Conservation (phyloP, 2,113 vertebrate species). For the Ornithorhynchus anatinus region DNA sequence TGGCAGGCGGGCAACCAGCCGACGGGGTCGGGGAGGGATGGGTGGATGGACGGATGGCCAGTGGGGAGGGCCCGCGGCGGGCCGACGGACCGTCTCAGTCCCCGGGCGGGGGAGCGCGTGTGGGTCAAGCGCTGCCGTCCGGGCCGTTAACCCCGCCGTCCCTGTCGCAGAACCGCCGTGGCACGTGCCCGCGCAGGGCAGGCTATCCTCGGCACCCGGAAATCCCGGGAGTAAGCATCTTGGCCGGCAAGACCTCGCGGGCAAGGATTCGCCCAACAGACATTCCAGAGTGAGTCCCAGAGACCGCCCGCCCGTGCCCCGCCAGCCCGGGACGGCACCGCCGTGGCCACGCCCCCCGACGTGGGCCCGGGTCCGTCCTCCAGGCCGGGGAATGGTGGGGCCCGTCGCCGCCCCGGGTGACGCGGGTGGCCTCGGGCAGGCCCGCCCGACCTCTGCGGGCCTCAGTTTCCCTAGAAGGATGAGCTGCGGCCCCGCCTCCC, state of each 20-base stretch:
- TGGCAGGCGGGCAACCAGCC: background rate
- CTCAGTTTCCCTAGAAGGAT: background rate
- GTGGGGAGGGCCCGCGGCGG: background rate
- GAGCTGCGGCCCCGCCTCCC: rapidly evolving
- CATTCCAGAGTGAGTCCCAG: conserved; percentile 82
- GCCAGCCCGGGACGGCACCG: background rate
- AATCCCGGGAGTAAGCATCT: conserved; percentile 71
- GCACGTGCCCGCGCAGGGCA: conserved; percentile 79
- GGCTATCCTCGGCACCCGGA: conserved; percentile 62
- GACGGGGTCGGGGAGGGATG: background rate
- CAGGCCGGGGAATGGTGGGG: too few relatives aligned
- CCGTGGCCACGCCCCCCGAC: background rate
- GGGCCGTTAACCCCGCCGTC: conserved; percentile 11
- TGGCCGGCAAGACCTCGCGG: conserved; percentile 77
- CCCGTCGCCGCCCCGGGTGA: background rate
- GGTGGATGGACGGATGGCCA: background rate
- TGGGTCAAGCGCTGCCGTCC: too few relatives aligned
- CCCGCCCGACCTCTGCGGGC: background rate
- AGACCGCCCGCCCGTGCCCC: background rate
- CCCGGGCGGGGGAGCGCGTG: background rate
- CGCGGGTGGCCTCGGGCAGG: background rate
- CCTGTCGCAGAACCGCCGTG: conserved; percentile 82
- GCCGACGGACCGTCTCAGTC: conserved; percentile 16
- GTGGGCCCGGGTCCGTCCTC: background rate
- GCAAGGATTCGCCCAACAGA: conserved; percentile 88